These are phyloP conservation scores for Lagothrix lagotricha DNA, from an alignment of 2,797 vertebrate species.

Conservation along the genomic window DNA sequence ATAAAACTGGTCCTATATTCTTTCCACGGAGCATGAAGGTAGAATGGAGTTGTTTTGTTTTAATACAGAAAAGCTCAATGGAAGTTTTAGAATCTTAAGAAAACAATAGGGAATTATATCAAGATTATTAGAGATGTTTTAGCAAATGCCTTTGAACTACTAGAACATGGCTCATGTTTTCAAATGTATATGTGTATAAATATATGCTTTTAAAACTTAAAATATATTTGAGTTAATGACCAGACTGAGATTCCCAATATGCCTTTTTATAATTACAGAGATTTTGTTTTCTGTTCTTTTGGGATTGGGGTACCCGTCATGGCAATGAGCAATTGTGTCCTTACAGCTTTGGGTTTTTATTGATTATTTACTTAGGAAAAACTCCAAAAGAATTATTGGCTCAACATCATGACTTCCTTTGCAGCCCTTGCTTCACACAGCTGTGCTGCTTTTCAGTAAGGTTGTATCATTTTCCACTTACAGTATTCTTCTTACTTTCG, in stretches of 20 bases:
- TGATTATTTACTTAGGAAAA: background rate
- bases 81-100: background rate
- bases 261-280: background rate
- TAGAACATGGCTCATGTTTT: background rate
- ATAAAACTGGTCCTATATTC: background rate
- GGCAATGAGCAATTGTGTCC: background rate
- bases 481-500: background rate
- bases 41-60: background rate
- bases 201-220: background rate
- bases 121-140: background rate
- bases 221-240: background rate
- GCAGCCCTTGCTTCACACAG: accelerated
- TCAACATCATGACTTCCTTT: background rate
- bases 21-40: background rate
- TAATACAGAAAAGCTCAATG: background rate
- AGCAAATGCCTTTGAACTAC: background rate
- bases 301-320: background rate
- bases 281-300: background rate
- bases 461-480: background rate
- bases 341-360: background rate
- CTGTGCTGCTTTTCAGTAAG: background rate
- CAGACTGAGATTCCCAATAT: background rate
- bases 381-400: background rate
- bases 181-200: background rate
- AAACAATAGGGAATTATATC: background rate